These are phyloP conservation scores for Sabatieria punctata DNA, from an alignment of 2,888 invertebrate species.

Conservation along the genomic window DNA sequence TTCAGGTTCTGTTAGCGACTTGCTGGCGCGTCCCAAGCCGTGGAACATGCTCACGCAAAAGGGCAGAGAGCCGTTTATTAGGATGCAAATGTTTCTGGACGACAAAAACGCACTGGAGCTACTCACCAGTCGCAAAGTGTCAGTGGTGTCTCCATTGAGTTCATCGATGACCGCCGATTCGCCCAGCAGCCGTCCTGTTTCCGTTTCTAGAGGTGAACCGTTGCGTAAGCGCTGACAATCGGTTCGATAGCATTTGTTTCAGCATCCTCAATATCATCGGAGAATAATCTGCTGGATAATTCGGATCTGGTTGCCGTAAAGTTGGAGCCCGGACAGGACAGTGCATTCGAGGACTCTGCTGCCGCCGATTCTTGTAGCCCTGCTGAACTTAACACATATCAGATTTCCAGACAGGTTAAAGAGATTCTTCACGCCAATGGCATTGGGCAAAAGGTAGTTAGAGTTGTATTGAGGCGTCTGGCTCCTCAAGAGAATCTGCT, in stretches of 20 bases:
- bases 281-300: no score
- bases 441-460: constrained; percentile 71
- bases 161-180: background rate
- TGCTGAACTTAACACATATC: constrained; percentile 62
- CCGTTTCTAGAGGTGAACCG: no score
- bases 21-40: constrained; percentile 88
- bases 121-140: constrained; percentile 48
- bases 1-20: constrained; percentile 78
- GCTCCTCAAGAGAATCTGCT: no score
- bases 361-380: no score
- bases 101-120: constrained; percentile 89
- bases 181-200: constrained; percentile 31
- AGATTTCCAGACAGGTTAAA: constrained; percentile 87
- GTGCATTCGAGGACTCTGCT: no score
- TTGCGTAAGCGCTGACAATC: no score
- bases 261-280: no score
- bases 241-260: no score
- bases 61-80: constrained; percentile 84
- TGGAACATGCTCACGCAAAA: constrained; percentile 97
- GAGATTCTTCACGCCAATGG: constrained; percentile 88
- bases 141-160: background rate
- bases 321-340: no score
- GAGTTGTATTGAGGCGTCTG: no score
- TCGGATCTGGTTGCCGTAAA: no score
- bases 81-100: constrained; percentile 89